Conservation (phyloP, 2,797 vertebrate genomes). For the Betta splendens region DNA sequence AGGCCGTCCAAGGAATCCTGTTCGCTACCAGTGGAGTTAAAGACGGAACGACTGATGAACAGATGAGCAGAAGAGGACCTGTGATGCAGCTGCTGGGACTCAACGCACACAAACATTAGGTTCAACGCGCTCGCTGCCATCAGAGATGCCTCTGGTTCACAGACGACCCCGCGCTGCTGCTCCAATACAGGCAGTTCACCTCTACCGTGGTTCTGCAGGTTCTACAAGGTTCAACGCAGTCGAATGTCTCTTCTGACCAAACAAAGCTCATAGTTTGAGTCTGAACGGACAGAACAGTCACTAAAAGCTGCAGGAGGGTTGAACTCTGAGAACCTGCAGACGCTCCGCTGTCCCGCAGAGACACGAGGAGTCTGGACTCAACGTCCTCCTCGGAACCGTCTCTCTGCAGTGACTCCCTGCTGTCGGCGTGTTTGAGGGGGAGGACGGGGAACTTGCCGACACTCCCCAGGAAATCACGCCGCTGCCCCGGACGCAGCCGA, state of each 20-base stretch:
- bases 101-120: no score
- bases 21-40: constrained; percentile 69
- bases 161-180: constrained; percentile 42
- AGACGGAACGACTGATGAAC: not conserved
- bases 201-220: constrained; percentile 28
- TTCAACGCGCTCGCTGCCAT: constrained; percentile 71
- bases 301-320: rapidly evolving
- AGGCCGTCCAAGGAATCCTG: constrained; percentile 82
- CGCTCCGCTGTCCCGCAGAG: constrained; percentile 65
- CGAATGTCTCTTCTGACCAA: constrained; percentile 4
- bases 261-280: not conserved
- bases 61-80: not conserved
- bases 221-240: constrained; percentile 10
- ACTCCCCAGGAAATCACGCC: constrained; percentile 84
- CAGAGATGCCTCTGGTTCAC: constrained; percentile 82
- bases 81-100: not conserved
- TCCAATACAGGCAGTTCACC: constrained; percentile 33
- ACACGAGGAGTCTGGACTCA: constrained; percentile 41
- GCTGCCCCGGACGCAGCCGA: constrained; percentile 59
- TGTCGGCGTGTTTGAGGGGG: constrained; percentile 82
- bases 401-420: constrained; percentile 58
- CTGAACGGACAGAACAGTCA: not conserved
- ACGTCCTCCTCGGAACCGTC: constrained; percentile 25
- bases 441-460: constrained; percentile 51
- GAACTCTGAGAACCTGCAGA: constrained; percentile 28